Evolutionary conservation across 2,797 vertebrate species (phyloP).

Genomic region (Protosalanx chinensis): DNA sequence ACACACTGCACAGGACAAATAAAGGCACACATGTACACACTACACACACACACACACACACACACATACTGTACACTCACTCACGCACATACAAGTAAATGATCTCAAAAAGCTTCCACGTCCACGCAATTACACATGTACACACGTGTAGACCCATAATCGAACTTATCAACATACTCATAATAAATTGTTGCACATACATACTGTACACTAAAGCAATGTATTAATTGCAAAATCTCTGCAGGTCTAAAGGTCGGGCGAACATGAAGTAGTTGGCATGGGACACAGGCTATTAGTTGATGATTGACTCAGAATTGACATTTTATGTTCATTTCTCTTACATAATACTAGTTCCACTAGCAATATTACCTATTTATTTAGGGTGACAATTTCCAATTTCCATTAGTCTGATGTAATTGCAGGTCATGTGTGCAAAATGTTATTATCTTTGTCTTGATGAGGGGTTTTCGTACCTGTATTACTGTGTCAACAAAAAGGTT

Average conservation of each 20-base stretch:
- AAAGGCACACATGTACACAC: not conserved
- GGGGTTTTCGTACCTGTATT: not conserved
- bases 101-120: not conserved
- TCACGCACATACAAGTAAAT: not conserved
- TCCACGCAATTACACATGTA: not conserved
- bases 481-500: not conserved
- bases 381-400: not conserved
- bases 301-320: conserved; percentile 48
- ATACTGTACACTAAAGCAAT: not conserved
- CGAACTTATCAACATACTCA: no score
- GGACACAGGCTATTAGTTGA: conserved; percentile 37
- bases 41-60: not conserved
- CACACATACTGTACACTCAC: not conserved
- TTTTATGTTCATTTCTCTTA: not conserved
- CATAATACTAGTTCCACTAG: not conserved
- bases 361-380: not conserved
- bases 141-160: not conserved
- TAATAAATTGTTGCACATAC: no score
- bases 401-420: no score
- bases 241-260: conserved; percentile 2
- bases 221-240: not conserved
- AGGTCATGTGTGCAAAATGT: not conserved
- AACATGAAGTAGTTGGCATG: conserved; percentile 19
- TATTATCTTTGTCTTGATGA: not conserved
- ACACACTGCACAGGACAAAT: not conserved